Evolutionary conservation across 2,888 invertebrate species (phyloP).

Genomic region (Yponomeuta sedellus): DNA sequence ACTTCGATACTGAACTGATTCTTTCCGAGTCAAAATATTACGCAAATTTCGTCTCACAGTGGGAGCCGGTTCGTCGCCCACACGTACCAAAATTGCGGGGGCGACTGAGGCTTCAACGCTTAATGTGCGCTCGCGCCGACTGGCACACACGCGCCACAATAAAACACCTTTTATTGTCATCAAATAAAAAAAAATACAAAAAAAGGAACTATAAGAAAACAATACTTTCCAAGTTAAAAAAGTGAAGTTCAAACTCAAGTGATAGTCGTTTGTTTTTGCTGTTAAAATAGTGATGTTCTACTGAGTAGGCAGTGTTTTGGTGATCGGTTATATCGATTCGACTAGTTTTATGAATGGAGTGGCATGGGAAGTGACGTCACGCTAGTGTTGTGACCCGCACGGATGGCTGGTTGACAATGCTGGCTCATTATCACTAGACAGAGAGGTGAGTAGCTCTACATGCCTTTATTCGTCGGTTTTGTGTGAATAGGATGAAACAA

Average conservation of each 20-base stretch:
- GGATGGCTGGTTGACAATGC: constrained; percentile 66
- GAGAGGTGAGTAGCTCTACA: constrained; percentile 56
- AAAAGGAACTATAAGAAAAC: constrained; percentile 30
- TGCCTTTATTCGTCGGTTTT: constrained; percentile 11
- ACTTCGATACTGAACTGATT: constrained; percentile 34
- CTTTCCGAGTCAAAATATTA: constrained; percentile 54
- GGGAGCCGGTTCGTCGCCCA: constrained; percentile 61
- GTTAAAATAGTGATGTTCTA: constrained; percentile 38
- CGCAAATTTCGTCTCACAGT: constrained; percentile 59
- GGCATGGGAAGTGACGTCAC: constrained; percentile 71
- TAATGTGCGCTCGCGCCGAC: constrained; percentile 64
- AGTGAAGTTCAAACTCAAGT: constrained; percentile 11
- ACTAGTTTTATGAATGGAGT: constrained; percentile 64
- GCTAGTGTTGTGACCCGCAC: constrained; percentile 67
- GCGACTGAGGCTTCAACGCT: constrained; percentile 68
- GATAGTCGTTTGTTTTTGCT: background rate
- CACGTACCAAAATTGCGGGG: constrained; percentile 66
- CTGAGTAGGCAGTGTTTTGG: constrained; percentile 30
- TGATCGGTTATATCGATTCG: constrained; percentile 32
- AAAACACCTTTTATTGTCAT: background rate
- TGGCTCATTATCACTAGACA: constrained; percentile 70
- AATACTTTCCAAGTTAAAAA: constrained; percentile 27
- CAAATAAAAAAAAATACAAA: constrained; percentile 37
- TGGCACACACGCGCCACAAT: constrained; percentile 57
- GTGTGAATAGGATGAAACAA: background rate